Base-by-base conservation (phyloP, 2,797 vertebrate genomes). In the Antrozous pallidus region DNA sequence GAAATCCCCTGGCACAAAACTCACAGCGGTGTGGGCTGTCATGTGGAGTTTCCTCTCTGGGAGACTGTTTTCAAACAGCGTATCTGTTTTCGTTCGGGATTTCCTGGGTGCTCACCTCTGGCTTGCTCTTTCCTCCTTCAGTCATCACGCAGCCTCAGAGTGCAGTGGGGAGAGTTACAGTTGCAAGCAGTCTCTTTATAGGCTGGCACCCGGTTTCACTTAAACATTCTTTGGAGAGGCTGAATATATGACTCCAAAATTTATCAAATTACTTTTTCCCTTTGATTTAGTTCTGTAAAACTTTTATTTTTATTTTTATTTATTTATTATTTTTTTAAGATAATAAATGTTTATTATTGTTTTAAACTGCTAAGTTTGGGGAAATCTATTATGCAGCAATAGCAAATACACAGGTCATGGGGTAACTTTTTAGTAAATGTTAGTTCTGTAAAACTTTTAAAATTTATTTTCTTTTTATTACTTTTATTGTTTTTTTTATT, bases 21-120 rank as follows among this genome's bases (percentile, higher is more conserved):
- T 47, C 33, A 28, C 28, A 45, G 69, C 73, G 77, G 51, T 73
- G n/a, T 5, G 3, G 67, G 31, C 56, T 83, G 24, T 77, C 31
- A 73, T 73, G 69, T 83, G 95, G 79, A 94, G 91, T 85, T 91
- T 45, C 31, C 13, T 77, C 26, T 87, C n/a, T 63, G 56, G 18
- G 45, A 90, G 47, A 58, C 22, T 63, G 2, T 54, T 75, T 54
- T 87, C 24, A 17, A 73, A 40, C 11, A 18, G 42, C 22, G 82
- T 69, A 2, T 61, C 31, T 85, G 28, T 45, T 96, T 84, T 81
- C 49, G n/a, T 49, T 93, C 14, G 81, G 28, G 2, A 4, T 67
- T 69, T 36, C 13, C 5, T 47, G 4, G 82, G 24, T 90, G 28
- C 18, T 36, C 9, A 4, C 51, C 33, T 28, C 45, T 8, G 38